Conservation (phyloP, 2,797 vertebrate genomes). For the Hipposideros larvatus region DNA sequence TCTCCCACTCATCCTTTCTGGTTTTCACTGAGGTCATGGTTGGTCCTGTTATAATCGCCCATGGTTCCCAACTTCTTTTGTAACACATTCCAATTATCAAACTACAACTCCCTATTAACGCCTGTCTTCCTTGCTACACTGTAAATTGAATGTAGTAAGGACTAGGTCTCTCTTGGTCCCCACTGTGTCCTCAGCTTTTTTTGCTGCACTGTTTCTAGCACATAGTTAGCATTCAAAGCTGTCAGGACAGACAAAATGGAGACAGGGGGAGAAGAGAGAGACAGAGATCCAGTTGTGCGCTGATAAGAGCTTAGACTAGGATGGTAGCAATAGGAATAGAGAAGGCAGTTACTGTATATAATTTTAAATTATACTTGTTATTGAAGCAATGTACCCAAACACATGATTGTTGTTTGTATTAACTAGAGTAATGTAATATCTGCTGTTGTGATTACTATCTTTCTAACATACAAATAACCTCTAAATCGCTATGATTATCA, state of each 20-base stretch:
- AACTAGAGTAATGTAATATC: conserved; percentile 75
- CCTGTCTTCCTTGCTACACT: neutral
- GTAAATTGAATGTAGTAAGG: neutral
- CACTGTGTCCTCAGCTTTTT: neutral
- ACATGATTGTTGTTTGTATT: conserved; percentile 72
- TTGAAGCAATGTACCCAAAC: conserved; percentile 68
- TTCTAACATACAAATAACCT: conserved; percentile 71
- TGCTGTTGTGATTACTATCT: conserved; percentile 71
- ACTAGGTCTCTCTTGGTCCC: neutral
- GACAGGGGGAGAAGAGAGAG: neutral
- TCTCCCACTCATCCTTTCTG: neutral
- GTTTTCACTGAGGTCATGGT: neutral
- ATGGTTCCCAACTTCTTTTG: neutral
- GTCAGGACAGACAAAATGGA: conserved; percentile 10
- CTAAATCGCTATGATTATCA: conserved; percentile 76
- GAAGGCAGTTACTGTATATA: conserved; percentile 57
- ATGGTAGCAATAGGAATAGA: conserved; percentile 21
- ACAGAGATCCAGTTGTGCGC: neutral
- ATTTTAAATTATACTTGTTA: conserved; percentile 72
- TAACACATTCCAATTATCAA: conserved; percentile 26
- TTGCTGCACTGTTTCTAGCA: neutral
- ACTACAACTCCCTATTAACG: neutral
- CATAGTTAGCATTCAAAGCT: neutral
- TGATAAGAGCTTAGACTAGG: conserved; percentile 34
- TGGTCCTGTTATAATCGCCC: neutral